Percentiles rank a stretch among this genome's conserved stretches.
These are phyloP conservation scores for Theocolax elegans DNA, from an alignment of 1,140 invertebrate genomes.

Conservation along the genomic window DNA sequence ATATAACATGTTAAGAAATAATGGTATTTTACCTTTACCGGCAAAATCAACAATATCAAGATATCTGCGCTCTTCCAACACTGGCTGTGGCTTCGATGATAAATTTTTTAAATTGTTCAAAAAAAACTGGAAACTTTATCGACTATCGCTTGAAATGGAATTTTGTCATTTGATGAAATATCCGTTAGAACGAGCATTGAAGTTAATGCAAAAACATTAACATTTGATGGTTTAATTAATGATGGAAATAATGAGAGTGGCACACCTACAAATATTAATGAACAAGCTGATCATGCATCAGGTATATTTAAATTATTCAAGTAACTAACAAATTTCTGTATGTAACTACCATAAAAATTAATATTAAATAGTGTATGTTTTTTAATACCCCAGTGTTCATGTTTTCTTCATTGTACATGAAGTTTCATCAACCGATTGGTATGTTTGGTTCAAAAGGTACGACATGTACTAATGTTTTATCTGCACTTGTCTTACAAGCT, in stretches of 20 bases:
- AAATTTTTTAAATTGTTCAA: conserved; percentile 42
- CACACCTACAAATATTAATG: background rate
- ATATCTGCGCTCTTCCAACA: conserved; percentile 18
- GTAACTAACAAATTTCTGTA: too few species aligned
- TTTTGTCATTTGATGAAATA: conserved; percentile 36
- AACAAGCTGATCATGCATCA: conserved; percentile 44
- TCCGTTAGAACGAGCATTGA: conserved; percentile 21
- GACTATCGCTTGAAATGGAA: conserved; percentile 23
- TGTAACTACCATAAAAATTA: too few species aligned
- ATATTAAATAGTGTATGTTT: too few species aligned
- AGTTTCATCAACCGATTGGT: conserved; percentile 42
- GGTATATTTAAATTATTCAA: too few species aligned
- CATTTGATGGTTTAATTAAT: conserved; percentile 30
- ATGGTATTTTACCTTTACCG: conserved; percentile 33
- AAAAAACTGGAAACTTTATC: conserved; percentile 12
- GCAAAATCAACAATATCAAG: conserved; percentile 6
- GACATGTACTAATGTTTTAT: conserved; percentile 19
- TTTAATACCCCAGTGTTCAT: too few species aligned
- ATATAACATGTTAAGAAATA: conserved; percentile 3
- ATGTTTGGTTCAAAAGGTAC: conserved; percentile 43
- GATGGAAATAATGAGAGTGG: conserved; percentile 27
- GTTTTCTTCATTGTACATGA: conserved; percentile 39
- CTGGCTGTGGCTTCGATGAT: conserved; percentile 41
- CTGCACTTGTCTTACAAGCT: conserved; percentile 45
- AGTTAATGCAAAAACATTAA: conserved; percentile 26